Evolutionary conservation across 2,888 invertebrate genomes (phyloP), one percentile per base, ranked within the genome.

Genomic region (Operophtera brumata): DNA sequence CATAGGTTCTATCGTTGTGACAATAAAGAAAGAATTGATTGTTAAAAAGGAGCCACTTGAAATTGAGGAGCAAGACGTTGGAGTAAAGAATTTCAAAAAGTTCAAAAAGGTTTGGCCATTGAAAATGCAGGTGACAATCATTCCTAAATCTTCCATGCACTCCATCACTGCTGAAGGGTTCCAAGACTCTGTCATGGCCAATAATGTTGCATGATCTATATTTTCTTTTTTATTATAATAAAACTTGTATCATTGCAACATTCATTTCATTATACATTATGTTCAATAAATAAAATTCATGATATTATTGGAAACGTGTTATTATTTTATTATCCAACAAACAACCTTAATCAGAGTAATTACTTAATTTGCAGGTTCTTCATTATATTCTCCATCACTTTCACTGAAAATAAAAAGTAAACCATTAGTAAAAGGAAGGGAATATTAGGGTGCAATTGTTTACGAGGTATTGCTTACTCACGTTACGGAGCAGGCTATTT

Each of bases 71-170:
- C 59, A 57, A 50, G 63, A 69, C 49, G 50, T 40, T 43, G 62
- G 65, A 51, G 54, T 75, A 0, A 82, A 73, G 53, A 89, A 90
- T 67, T 90, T 88, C 65, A 90, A 90, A 57, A 90, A 79, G 58
- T 89, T 90, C 56, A 87, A 86, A 68, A 90, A 90, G 61, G 82
- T 89, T 12, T 89, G 89, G 89, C 90, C 89, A 55, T 39, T 86
- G 6, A 86, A 80, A 66, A 81, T 77, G 74, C 82, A 84, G 58
- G 67, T 79, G 10, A 79, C 77, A 59, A 56, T 80, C 34, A 73
- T 80, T 58, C 71, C 78, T 10, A 73, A 68, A 43, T 69, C 77
- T 54, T 70, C 73, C 25, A 75, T 55, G 50, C 50, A 55, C 45
- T 55, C 56, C 43, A 55, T 65, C n/a, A 62, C 56, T 46, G 36